Evolutionary conservation across 1,140 invertebrate genomes (phyloP).

Genomic region (Ceratina japonica): DNA sequence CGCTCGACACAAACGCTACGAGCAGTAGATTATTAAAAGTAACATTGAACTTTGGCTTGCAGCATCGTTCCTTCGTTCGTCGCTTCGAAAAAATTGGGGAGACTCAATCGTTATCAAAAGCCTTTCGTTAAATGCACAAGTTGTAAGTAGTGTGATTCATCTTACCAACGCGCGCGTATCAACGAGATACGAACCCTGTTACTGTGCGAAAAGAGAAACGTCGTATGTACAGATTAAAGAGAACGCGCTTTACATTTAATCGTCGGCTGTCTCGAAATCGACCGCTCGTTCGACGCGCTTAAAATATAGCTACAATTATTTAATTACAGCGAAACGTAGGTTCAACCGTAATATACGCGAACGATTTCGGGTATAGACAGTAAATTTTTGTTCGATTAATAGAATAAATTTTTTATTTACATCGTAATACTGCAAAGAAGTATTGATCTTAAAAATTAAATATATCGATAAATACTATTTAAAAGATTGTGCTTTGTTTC

Average conservation of each 20-base stretch:
- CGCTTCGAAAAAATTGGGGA: conserved; percentile 39
- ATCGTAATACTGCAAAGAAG: conserved; percentile 40
- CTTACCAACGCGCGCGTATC: conserved; percentile 34
- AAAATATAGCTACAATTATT: conserved; percentile 11
- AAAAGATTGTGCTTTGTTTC: conserved; percentile 34
- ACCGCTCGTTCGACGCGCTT: neutral
- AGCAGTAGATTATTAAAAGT: conserved; percentile 64
- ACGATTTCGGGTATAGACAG: conserved; percentile 20
- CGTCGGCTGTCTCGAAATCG: conserved; percentile 16
- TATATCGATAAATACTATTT: conserved; percentile 31
- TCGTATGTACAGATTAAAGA: conserved; percentile 20
- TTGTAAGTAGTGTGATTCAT: conserved; percentile 68
- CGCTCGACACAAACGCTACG: conserved; percentile 66
- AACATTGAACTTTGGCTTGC: conserved; percentile 74
- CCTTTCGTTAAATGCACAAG: conserved; percentile 58
- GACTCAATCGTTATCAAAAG: conserved; percentile 46
- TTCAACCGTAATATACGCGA: conserved; percentile 12
- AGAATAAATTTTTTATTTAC: conserved; percentile 44
- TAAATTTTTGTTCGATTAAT: conserved; percentile 31
- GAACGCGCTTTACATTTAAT: neutral
- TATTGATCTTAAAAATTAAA: conserved; percentile 33
- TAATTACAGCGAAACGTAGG: conserved; percentile 3
- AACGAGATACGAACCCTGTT: neutral
- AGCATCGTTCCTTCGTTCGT: conserved; percentile 59
- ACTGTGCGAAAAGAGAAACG: conserved; percentile 8